phyloP scores from a whole-genome alignment of 2,888 invertebrate genomes.

The Agapostemon virescens region DNA sequence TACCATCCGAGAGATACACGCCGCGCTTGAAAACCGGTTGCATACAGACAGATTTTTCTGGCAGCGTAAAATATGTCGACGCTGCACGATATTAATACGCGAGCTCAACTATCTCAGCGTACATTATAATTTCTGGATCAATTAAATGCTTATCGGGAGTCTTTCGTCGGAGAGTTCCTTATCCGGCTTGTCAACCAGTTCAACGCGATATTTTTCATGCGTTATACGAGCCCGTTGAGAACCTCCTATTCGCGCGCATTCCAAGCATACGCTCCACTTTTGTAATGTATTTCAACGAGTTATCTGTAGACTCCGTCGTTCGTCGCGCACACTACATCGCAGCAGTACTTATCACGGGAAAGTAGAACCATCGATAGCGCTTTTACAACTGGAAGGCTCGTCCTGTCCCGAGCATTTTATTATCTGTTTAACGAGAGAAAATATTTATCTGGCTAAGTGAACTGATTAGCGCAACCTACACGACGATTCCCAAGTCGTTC shows the following conservation, averaged over 20 bases:
- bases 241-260: background rate
- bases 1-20: background rate
- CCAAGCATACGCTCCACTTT: background rate
- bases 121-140: background rate
- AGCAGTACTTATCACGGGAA: background rate
- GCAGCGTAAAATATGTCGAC: background rate
- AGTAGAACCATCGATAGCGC: background rate
- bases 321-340: background rate
- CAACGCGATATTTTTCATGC: background rate
- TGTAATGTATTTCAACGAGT: background rate
- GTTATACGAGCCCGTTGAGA: background rate
- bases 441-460: background rate
- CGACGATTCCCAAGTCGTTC: background rate
- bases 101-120: background rate
- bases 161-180: background rate
- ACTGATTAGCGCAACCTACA: background rate
- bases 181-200: background rate
- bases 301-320: background rate
- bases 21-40: slow-evolving; percentile 11
- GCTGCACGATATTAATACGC: background rate
- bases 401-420: no score
- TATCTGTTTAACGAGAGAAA: no score
- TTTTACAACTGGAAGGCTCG: background rate
- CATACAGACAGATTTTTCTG: slow-evolving; percentile 6
- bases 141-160: background rate